Evolutionary conservation across 1,140 invertebrate species (phyloP), one percentile per base, ranked within the genome.

Genomic region (Anastrepha ludens): DNA sequence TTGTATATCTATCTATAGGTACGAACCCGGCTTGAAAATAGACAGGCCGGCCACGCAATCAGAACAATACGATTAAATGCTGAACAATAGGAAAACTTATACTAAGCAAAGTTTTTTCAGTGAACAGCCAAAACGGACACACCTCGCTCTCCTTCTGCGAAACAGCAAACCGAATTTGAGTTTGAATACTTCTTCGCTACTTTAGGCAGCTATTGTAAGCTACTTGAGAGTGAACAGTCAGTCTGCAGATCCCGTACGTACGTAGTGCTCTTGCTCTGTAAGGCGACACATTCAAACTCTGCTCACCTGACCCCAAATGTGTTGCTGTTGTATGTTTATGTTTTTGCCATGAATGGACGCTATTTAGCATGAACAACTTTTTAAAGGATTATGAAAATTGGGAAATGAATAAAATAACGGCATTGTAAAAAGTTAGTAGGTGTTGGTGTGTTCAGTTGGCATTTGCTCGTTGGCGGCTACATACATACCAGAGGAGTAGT

Each of bases 31-130:
- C 47, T 20, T 9, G 5, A 17, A 81, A 20, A 81, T 81, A 17
- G 44, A 81, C 44, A 50, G 47, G 17, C n/a, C 9, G 47, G 17
- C n/a, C 9, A 17, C n/a, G 20, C 74, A 81, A 81, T 81, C 44
- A n/a, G 74, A 2, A 81, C 74, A 81, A 81, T 81, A 58, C n/a
- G 74, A 81, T 81, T 81, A 81, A 81, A 81, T 81, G 74, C 74
- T 55, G 55, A 55, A 81, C 74, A 81, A 81, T 55, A 81, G 47
- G 7, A 20, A 29, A 81, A 81, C 55, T 81, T 81, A 81, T 29
- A 50, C 74, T 55, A 81, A 50, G 47, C 74, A 81, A 81, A 81
- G 47, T 81, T 81, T 81, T 15, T 11, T 2, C 74, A 81, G 47
- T 8, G 15, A 55, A 81, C n/a, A 20, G 47, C 1, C 8, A 55